Evolutionary conservation across 2,797 vertebrate species (phyloP), one percentile per base, ranked within the genome.

Genomic region (Poliocrania exsul): DNA sequence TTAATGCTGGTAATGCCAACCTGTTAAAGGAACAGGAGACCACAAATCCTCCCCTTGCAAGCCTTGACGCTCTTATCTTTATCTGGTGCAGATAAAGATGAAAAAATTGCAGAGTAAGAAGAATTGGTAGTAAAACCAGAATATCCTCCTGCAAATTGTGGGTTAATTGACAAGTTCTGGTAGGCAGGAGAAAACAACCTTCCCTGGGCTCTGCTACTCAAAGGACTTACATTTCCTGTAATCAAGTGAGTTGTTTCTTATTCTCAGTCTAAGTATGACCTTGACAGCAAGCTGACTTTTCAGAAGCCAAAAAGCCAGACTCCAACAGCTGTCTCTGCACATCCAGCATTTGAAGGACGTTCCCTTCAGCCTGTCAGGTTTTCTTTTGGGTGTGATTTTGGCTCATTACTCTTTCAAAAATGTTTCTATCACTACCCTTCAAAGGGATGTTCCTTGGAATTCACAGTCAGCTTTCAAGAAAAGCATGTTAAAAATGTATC

Each of bases 11-110:
- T 3, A 8, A 14, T 46, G 10, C 7, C 50, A 82, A 38, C 6
- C 26, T 54, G 3, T 29, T 11, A 40, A 0, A 73, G 31, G 20
- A 72, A 61, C 1, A 56, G 5, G 3, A 70, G 65, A 44, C 3
- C 8, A 33, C 26, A 88, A 56, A 25, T 12, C 16, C 20, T 38
- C 10, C 37, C 26, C 11, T 80, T 19, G 47, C 14, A 60, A 49
- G 19, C n/a, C 42, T 35, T 33, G 18, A 35, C 29, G 65, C 6
- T 49, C 16, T 82, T 72, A n/a, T n/a, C n/a, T n/a, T n/a, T n/a
- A n/a, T n/a, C 21, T 35, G 10, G 11, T 26, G 20, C 37, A 78
- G 16, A 42, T 9, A 19, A 75, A 70, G 5, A 23, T 8, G 31
- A 74, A 77, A 69, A 31, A 60, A 20, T 6, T 53, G 40, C 29